Conservation (phyloP, 1,140 invertebrate species). For the Cherax destructor region DNA sequence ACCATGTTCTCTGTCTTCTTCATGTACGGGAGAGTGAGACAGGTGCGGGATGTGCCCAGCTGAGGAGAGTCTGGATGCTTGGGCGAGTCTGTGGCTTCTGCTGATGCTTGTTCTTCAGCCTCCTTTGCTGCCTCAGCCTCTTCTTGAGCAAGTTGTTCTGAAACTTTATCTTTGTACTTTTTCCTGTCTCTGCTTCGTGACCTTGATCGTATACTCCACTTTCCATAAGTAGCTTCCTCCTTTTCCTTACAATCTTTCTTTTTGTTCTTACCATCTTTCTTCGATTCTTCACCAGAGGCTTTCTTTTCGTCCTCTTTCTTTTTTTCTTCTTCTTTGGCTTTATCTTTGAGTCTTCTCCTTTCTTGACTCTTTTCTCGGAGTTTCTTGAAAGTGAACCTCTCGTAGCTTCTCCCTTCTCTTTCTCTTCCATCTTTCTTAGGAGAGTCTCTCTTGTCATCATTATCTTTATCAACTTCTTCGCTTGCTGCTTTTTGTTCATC, state of each 20-base stretch:
- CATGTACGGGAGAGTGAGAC: slow-evolving; percentile 45
- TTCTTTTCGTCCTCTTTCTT: slow-evolving; percentile 50
- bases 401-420: slow-evolving; percentile 63
- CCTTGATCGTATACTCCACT: slow-evolving; percentile 53
- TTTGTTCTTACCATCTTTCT: slow-evolving; percentile 46
- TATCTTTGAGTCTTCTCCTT: slow-evolving; percentile 57
- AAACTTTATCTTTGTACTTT: slow-evolving; percentile 62
- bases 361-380: slow-evolving; percentile 70
- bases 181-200: slow-evolving; percentile 64
- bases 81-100: not conserved
- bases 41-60: not conserved
- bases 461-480: slow-evolving; percentile 19
- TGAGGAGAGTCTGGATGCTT: slow-evolving; percentile 29
- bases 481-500: slow-evolving; percentile 16
- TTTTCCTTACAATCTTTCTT: slow-evolving; percentile 40
- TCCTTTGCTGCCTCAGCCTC: slow-evolving; percentile 29
- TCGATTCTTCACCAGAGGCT: slow-evolving; percentile 27
- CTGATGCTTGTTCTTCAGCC: not conserved
- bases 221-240: slow-evolving; percentile 56
- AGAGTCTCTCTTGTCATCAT: slow-evolving; percentile 48
- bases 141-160: slow-evolving; percentile 48
- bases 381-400: slow-evolving; percentile 68
- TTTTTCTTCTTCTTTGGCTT: slow-evolving; percentile 53
- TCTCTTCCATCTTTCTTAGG: slow-evolving; percentile 57
- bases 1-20: slow-evolving; percentile 43